Base-by-base conservation (phyloP, 2,113 vertebrate species). In the Ammodytes marinus region DNA sequence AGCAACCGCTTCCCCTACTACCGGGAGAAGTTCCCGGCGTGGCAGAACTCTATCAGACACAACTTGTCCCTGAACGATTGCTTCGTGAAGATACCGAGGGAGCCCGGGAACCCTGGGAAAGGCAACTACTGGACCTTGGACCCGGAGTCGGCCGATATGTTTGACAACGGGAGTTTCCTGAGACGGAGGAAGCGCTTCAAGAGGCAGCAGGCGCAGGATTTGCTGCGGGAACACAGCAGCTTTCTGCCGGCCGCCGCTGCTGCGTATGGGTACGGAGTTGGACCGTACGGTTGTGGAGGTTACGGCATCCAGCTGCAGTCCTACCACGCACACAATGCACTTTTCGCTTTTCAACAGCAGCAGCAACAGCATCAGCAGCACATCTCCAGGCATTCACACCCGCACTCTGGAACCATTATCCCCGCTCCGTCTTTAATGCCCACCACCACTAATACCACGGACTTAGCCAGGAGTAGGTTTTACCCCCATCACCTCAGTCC, bases 51-150 rank as follows among this genome's bases (percentile, higher is more conserved):
- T 78, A 96, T 96, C 93, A 70, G 96, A 2, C 96, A 96, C 94
- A 96, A 96, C 91, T 88, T 96, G 64, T 96, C 96, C 74, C 93
- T 96, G 60, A 96, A 96, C 46, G 96, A 96, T 92, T 96, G 96
- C 89, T 96, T 96, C 85, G 95, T 96, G 7, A 96, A 96, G 90
- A 96, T 97, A 70, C 96, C 97, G 45, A 91, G 97, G 88, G 97
- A 97, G 91, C 97, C 97, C 0, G 97, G 97, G 52, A 97, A 97
- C 86, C 97, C 97, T 0, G 97, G 97, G 19, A 97, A 97, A 75
- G 97, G 97, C 77, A 97, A 97, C 95, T 97, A 97, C 94, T 97
- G 97, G 97, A 97, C 97, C 11, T 88, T 97, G 83, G 97, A 97
- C 94, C 97, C 97, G 13, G 96, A 97, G 91, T 97, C 97, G 6